A percentile compares a stretch with the other conserved stretches of the same genome.
phyloP scores from a whole-genome alignment of 1,140 invertebrate species.

The Drosophila rufa region DNA sequence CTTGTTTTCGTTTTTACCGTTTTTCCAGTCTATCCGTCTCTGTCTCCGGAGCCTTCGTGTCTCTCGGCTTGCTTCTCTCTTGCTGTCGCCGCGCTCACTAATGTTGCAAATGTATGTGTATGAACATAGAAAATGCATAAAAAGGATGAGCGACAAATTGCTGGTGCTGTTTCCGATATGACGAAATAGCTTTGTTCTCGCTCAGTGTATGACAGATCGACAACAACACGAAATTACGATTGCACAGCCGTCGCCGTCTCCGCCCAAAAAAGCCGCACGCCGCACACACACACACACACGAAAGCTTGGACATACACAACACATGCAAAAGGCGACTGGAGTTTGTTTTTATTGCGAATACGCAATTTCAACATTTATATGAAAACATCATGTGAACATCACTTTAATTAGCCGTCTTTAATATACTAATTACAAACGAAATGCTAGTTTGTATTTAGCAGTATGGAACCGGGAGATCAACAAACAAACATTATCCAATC shows the following conservation, averaged over 20 bases:
- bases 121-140: neutral
- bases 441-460: neutral
- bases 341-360: slow-evolving; percentile 42
- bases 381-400: neutral
- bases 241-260: slow-evolving; percentile 1
- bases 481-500: slow-evolving; percentile 37
- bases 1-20: slow-evolving; percentile 17
- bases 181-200: too few species aligned
- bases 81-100: neutral
- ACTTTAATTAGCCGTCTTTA: neutral
- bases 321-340: slow-evolving; percentile 30
- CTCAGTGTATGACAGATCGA: neutral
- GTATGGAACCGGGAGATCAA: slow-evolving; percentile 5
- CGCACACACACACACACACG: slow-evolving; percentile 7
- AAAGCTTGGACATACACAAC: too few species aligned
- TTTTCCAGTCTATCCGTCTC: slow-evolving; percentile 9
- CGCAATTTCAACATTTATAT: neutral
- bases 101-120: neutral
- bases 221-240: slow-evolving; percentile 2
- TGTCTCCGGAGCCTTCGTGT: slow-evolving; percentile 12
- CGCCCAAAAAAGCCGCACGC: slow-evolving; percentile 40
- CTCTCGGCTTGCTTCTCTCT: slow-evolving; percentile 22
- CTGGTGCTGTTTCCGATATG: neutral
- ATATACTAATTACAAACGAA: neutral
- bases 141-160: slow-evolving; percentile 10